Base-by-base conservation (phyloP, 2,888 invertebrate species). In the Calameuta filiformis region DNA sequence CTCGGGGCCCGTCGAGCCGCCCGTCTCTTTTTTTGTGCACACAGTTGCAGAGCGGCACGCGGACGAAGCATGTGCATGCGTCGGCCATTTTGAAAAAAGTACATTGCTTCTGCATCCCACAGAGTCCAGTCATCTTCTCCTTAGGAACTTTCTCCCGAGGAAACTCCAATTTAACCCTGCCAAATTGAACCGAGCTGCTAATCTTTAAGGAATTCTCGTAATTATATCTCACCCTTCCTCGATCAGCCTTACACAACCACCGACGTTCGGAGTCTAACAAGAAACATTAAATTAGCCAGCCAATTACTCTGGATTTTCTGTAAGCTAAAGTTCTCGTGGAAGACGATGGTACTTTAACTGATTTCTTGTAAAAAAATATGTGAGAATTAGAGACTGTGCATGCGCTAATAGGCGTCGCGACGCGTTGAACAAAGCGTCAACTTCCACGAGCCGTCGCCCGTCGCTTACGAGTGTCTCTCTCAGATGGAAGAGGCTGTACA, bases 101-200 rank as follows among this genome's bases (percentile, higher is more conserved):
- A 30, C 71, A 15, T 71, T 33, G 15, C 4, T 11, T 1, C n/a
- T 71, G 71, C 71, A 71, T 12, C 71, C n/a, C 11, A 12, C 12
- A 33, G 30, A n/a, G 30, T 30, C 71, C 31, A 69, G 12, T 69
- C 33, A 12, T 69, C n/a, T 9, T 9, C n/a, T 12, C n/a, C 71
- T 69, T 30, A 4, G 1, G 6, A n/a, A 15, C 71, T 33, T 69
- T 23, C 4, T 33, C n/a, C 71, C 12, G 15, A 15, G 15, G 33
- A n/a, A 69, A 69, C 12, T 69, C 33, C 71, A 31, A 12, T 33
- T 11, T 9, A 37, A 4, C 12, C 15, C 40, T 40, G 1, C 15
- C 40, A 15, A 40, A 1, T 40, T 12, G 12, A 12, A 40, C 80
- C 80, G 79, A 80, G 85, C 83, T 80, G 76, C 30, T 30, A 31